Evolutionary conservation across 2,797 vertebrate species (phyloP).

Genomic region (Thamnophis elegans): DNA sequence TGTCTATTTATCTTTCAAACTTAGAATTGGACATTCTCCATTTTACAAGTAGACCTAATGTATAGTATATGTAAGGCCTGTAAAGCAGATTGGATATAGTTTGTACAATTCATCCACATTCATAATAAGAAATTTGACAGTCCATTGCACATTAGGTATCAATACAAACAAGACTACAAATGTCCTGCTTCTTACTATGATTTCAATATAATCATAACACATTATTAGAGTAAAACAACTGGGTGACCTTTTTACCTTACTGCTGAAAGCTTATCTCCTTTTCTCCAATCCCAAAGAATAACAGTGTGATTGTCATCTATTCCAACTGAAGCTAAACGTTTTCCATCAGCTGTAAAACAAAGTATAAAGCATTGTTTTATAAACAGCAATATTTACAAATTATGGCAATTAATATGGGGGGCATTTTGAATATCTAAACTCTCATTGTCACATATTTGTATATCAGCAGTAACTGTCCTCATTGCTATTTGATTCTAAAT

Average conservation of each 20-base stretch:
- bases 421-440: background rate
- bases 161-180: background rate
- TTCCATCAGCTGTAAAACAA: conserved; percentile 87
- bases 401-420: background rate
- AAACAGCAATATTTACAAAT: background rate
- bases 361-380: conserved; percentile 42
- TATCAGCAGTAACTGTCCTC: background rate
- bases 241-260: conserved; percentile 76
- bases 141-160: background rate
- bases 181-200: background rate
- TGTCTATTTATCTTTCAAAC: background rate
- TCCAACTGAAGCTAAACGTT: conserved; percentile 91
- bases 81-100: background rate
- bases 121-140: background rate
- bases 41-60: background rate
- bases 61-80: background rate
- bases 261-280: conserved; percentile 94
- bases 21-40: background rate
- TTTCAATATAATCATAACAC: background rate
- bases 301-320: conserved; percentile 94
- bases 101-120: background rate
- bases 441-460: background rate
- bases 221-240: background rate
- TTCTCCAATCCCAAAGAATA: conserved; percentile 97
- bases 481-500: background rate